A percentile compares a stretch with the other conserved stretches of the same genome.
Conservation (phyloP, 1,140 invertebrate genomes). For the Conus ventricosus region DNA sequence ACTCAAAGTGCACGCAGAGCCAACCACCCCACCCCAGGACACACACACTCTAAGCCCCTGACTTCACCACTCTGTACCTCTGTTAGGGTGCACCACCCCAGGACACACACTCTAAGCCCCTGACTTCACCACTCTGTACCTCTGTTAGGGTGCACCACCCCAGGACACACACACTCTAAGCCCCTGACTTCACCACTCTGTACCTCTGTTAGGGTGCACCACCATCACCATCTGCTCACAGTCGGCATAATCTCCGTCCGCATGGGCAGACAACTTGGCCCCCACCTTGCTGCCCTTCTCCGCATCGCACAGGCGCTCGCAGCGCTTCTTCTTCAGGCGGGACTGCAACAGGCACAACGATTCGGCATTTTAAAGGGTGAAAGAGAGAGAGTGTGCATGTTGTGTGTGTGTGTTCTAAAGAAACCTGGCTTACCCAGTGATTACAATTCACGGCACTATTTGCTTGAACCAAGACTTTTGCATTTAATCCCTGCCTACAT, state of each 20-base stretch:
- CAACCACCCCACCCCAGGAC: no score
- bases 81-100: conserved; percentile 55
- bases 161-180: no score
- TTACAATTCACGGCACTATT: no score
- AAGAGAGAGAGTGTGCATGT: no score
- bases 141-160: conserved; percentile 57
- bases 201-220: conserved; percentile 60
- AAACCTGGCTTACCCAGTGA: no score
- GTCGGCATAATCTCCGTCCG: conserved; percentile 28
- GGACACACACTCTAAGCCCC: no score
- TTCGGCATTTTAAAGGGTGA: no score
- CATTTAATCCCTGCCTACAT: no score
- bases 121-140: conserved; percentile 33
- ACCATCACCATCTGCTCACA: conserved; percentile 58
- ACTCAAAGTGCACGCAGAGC: no score
- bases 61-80: conserved; percentile 41
- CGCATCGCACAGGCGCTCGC: conserved; percentile 35
- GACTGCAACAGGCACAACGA: conserved; percentile 11
- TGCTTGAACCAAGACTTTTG: no score
- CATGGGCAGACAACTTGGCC: conserved; percentile 41
- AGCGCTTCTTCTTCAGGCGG: conserved; percentile 38
- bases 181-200: background rate
- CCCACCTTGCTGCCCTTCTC: conserved; percentile 37
- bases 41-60: no score
- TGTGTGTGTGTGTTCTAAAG: no score